Conservation (phyloP, 2,888 invertebrate species). For the Archips crataeganus region DNA sequence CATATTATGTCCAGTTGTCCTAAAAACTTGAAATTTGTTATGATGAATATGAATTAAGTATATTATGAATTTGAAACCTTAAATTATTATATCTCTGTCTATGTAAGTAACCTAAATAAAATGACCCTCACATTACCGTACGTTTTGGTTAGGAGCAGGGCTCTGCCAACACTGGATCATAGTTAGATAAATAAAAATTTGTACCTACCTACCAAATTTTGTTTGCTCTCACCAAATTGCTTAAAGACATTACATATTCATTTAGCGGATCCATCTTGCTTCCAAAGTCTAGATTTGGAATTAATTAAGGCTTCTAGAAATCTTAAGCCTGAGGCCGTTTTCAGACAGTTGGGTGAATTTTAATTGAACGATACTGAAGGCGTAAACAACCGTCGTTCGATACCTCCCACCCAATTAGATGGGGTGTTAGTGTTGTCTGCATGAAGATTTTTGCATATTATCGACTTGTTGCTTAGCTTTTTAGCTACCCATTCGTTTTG, state of each 20-base stretch:
- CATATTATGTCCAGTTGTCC: too few species aligned
- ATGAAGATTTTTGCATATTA: background rate
- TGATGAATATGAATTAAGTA: too few species aligned
- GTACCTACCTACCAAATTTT: too few species aligned
- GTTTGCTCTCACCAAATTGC: background rate
- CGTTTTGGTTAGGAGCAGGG: too few species aligned
- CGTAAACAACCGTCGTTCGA: slow-evolving; percentile 21
- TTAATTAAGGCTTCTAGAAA: slow-evolving; percentile 15
- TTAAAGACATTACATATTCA: background rate
- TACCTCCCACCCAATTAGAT: slow-evolving; percentile 26
- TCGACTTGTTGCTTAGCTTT: background rate
- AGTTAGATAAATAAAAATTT: too few species aligned
- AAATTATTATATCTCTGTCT: too few species aligned
- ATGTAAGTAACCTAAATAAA: too few species aligned
- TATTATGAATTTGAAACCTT: too few species aligned
- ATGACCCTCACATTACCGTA: too few species aligned
- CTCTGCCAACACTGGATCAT: too few species aligned
- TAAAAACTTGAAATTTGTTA: too few species aligned
- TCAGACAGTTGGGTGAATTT: slow-evolving; percentile 9
- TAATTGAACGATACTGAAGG: slow-evolving; percentile 19
- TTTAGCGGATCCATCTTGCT: background rate
- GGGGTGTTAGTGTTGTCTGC: background rate
- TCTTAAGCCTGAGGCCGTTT: slow-evolving; percentile 7
- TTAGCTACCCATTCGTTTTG: too few species aligned
- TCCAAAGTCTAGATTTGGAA: background rate